Evolutionary conservation across 2,888 invertebrate species (phyloP).

Genomic region (Pocota personata): DNA sequence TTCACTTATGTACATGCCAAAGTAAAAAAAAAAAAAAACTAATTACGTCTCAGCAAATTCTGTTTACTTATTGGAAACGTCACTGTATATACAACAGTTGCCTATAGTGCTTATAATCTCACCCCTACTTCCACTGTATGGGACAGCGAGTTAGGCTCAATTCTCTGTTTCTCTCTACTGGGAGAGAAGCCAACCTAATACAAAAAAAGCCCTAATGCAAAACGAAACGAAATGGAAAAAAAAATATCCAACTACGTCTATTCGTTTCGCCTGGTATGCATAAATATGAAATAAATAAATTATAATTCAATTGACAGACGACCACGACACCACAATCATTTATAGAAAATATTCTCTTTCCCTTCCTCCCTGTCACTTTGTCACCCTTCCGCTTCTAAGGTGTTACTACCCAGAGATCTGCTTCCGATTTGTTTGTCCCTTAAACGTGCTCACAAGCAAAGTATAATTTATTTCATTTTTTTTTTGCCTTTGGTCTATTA

Average conservation of each 20-base stretch:
- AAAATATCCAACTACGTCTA: constrained; percentile 27
- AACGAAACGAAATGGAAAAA: not conserved
- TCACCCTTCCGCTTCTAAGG: not conserved
- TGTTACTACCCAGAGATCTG: constrained; percentile 3
- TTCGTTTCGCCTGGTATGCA: constrained; percentile 30
- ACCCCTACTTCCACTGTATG: not conserved
- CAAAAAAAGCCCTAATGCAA: constrained; percentile 1
- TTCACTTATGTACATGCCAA: not conserved
- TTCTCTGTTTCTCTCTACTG: not conserved
- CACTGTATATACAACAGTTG: not conserved
- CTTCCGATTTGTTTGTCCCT: constrained; percentile 35
- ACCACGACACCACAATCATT: constrained; percentile 27
- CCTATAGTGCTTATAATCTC: not conserved
- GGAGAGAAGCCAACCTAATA: not conserved
- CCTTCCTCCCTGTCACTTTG: not conserved
- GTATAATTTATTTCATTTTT: not conserved
- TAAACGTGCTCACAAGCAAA: constrained; percentile 23
- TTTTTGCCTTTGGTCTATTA: not conserved
- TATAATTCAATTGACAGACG: constrained; percentile 67
- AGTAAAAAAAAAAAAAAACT: not conserved
- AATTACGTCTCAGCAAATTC: constrained; percentile 6
- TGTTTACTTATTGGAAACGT: not conserved
- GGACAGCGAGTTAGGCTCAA: not conserved
- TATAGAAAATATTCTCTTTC: not conserved
- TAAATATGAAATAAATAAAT: constrained; percentile 63